Conservation (phyloP, 2,113 vertebrate species). For the Chrysemys picta region DNA sequence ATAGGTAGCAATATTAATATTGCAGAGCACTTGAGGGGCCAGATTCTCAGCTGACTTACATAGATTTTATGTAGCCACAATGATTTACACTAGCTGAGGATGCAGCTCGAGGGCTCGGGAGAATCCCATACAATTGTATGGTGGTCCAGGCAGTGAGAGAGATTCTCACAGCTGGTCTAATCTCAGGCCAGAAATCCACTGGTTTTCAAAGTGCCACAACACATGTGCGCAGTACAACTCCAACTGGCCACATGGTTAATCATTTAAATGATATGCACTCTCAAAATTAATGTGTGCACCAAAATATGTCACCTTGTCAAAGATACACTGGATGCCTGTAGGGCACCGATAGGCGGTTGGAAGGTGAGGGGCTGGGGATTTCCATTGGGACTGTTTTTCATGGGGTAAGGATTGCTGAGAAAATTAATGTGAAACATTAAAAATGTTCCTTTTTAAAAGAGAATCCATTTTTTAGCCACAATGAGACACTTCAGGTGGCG, state of each 20-base stretch:
- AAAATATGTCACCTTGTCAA: conserved; percentile 50
- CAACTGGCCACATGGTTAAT: background rate
- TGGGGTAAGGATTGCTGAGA: conserved; percentile 53
- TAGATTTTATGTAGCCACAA: background rate
- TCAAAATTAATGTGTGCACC: background rate
- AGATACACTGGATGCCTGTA: background rate
- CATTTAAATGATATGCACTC: background rate
- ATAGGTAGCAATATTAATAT: background rate
- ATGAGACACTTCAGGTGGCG: conserved; percentile 70
- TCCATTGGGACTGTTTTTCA: conserved; percentile 45
- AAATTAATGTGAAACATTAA: conserved; percentile 76
- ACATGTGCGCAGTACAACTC: background rate
- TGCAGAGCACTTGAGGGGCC: background rate
- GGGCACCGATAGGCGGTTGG: conserved; percentile 28
- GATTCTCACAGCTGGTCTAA: background rate
- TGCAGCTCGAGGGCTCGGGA: background rate
- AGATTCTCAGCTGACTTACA: background rate
- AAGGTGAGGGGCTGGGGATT: conserved; percentile 28
- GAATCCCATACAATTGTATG: background rate
- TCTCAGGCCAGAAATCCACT: background rate
- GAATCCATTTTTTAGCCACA: conserved; percentile 71
- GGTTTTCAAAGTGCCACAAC: background rate
- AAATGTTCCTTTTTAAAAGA: conserved; percentile 70
- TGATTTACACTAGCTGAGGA: background rate
- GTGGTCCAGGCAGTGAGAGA: background rate